phyloP scores from a whole-genome alignment of 2,888 invertebrate species.

The Amaurobius ferox region DNA sequence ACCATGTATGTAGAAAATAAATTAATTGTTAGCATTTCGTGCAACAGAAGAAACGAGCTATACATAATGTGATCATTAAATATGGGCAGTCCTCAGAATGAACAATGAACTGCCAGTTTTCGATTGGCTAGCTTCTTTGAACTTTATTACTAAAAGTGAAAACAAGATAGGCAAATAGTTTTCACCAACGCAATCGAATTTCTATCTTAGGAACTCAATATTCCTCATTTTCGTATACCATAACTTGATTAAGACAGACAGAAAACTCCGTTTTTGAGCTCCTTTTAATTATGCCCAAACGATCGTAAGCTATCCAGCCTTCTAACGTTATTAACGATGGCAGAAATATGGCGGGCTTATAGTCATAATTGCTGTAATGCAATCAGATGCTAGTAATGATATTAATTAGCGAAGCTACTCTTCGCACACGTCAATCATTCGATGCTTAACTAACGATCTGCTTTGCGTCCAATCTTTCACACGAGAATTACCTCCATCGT shows the following conservation, averaged over 20 bases:
- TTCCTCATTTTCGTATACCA: background rate
- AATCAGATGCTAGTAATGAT: conserved; percentile 69
- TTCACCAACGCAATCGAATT: background rate
- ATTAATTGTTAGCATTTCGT: no score
- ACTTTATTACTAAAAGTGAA: no score
- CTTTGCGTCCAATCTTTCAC: conserved; percentile 33
- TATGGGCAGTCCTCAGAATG: background rate
- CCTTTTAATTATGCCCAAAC: conserved; percentile 19
- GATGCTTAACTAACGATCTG: conserved; percentile 32
- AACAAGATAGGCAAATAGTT: background rate
- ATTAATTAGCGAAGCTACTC: conserved; percentile 65
- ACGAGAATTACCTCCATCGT: conserved; percentile 36
- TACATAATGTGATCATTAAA: background rate
- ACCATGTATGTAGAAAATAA: no score
- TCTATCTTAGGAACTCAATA: background rate
- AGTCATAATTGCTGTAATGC: conserved; percentile 64
- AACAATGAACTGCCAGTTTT: background rate
- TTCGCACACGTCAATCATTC: conserved; percentile 61
- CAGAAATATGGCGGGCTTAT: conserved; percentile 54
- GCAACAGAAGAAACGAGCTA: no score
- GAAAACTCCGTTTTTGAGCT: background rate
- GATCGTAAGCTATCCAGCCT: conserved; percentile 50
- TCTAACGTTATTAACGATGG: conserved; percentile 54
- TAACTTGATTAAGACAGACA: background rate
- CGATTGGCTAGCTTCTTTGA: background rate